phyloP scores from a whole-genome alignment of 2,888 invertebrate species.

The Zootermopsis nevadensis region DNA sequence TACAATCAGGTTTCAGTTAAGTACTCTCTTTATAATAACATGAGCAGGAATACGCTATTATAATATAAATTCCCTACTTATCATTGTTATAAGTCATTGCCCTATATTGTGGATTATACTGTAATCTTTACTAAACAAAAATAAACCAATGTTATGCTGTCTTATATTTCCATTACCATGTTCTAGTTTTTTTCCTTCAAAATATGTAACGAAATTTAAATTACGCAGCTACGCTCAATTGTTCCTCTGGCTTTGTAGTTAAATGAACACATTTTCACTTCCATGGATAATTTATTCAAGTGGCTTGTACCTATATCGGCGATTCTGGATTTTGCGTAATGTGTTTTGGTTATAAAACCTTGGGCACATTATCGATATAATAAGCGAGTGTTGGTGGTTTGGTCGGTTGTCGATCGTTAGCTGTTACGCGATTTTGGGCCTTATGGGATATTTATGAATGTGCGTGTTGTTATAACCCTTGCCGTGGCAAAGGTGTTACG shows the following conservation, averaged over 20 bases:
- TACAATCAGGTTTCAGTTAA: conserved; percentile 42
- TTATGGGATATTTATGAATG: too few species aligned
- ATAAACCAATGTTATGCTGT: background rate
- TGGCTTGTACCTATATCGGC: background rate
- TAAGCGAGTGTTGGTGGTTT: too few species aligned
- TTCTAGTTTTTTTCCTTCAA: background rate
- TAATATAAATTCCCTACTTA: conserved; percentile 15
- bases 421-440: too few species aligned
- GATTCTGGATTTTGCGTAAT: too few species aligned
- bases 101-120: background rate
- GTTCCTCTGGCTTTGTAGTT: background rate
- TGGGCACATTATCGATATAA: too few species aligned
- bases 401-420: too few species aligned
- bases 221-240: background rate
- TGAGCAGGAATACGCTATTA: conserved; percentile 37
- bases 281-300: background rate
- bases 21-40: conserved; percentile 33
- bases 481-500: too few species aligned
- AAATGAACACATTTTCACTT: background rate
- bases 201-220: background rate
- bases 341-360: too few species aligned
- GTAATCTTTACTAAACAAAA: background rate
- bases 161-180: background rate
- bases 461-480: too few species aligned
- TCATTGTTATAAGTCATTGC: background rate